phyloP scores from a whole-genome alignment of 92 coral and sea anemone genomes.

The Bergia sp. region DNA sequence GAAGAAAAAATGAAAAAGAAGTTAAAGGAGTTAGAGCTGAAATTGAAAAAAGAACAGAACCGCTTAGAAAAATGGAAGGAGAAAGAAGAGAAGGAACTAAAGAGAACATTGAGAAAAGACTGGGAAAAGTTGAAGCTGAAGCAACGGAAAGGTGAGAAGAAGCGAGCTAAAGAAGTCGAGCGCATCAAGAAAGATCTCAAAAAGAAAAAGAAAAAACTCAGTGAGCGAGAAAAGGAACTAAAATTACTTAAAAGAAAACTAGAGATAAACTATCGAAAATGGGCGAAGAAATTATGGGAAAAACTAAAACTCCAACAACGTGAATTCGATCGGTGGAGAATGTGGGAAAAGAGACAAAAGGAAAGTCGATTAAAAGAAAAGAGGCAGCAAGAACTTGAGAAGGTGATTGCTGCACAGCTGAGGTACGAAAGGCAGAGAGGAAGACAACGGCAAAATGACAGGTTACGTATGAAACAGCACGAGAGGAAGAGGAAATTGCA shows the following conservation, averaged over 20 bases:
- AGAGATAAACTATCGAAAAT: constrained; percentile 64
- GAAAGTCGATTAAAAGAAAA: background rate
- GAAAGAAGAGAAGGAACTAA: constrained; percentile 56
- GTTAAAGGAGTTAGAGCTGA: constrained; percentile 41
- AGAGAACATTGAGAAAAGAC: constrained; percentile 59
- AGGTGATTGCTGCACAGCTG: constrained; percentile 27
- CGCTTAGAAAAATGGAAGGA: constrained; percentile 69
- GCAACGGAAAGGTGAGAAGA: constrained; percentile 49
- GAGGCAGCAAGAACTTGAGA: constrained; percentile 14
- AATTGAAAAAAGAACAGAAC: constrained; percentile 62
- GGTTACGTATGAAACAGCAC: background rate
- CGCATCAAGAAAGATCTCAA: constrained; percentile 58
- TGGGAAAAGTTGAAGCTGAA: constrained; percentile 52
- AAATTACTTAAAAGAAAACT: constrained; percentile 55
- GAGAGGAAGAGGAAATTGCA: constrained; percentile 1
- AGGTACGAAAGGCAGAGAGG: constrained; percentile 4
- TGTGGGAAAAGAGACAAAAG: constrained; percentile 4
- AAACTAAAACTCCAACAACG: constrained; percentile 34
- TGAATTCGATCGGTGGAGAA: constrained; percentile 2
- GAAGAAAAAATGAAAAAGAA: constrained; percentile 37
- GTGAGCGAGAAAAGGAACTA: constrained; percentile 57
- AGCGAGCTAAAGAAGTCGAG: constrained; percentile 58
- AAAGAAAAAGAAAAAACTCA: constrained; percentile 66
- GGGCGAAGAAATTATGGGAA: constrained; percentile 66
- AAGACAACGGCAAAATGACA: background rate